phyloP scores from a whole-genome alignment of 2,888 invertebrate genomes.

The Kryphioiulus occultus region DNA sequence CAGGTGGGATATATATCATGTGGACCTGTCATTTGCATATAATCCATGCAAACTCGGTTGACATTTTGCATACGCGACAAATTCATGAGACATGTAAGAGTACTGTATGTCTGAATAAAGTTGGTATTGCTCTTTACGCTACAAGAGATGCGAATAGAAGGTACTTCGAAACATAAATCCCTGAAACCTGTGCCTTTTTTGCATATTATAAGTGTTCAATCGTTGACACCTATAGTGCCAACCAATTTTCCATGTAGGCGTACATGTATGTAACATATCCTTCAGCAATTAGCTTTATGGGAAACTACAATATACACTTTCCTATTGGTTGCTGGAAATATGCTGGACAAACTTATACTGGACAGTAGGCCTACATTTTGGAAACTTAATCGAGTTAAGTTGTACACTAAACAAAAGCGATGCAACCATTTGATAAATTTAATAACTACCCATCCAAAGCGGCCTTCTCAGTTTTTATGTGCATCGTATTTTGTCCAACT shows the following conservation, averaged over 20 bases:
- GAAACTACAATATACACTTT: background rate
- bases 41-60: constrained; percentile 24
- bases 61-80: constrained; percentile 14
- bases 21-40: constrained; percentile 36
- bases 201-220: background rate
- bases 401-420: no score
- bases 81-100: background rate
- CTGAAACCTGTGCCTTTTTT: background rate
- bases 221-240: background rate
- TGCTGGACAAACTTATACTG: no score
- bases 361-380: no score
- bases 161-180: background rate
- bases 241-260: background rate
- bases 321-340: background rate
- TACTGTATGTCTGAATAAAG: background rate
- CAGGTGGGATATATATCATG: constrained; percentile 35
- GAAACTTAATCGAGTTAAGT: no score
- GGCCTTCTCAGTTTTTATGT: no score
- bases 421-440: no score
- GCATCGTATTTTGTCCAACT: no score
- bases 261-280: background rate
- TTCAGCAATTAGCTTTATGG: background rate
- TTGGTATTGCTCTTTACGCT: background rate
- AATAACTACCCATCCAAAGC: no score
- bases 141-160: background rate